Evolutionary conservation across 2,113 vertebrate genomes (phyloP).

Genomic region (Ranitomeya variabilis): DNA sequence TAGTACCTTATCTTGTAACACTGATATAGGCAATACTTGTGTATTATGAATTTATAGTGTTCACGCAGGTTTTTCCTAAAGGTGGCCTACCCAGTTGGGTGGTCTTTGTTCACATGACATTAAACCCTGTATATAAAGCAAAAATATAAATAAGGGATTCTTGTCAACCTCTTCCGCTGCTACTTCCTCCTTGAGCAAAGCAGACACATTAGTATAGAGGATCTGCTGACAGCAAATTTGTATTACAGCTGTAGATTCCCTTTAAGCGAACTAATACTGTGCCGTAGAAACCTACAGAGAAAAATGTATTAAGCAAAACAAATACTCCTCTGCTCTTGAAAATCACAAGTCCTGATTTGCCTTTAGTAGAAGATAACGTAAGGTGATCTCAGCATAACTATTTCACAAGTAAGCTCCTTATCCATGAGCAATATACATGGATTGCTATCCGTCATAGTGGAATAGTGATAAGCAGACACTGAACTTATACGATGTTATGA

Average conservation of each 20-base stretch:
- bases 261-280: neutral
- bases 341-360: constrained; percentile 44
- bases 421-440: constrained; percentile 22
- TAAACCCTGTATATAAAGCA: too few relatives aligned
- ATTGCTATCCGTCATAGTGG: neutral
- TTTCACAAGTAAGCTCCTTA: constrained; percentile 10
- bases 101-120: too few relatives aligned
- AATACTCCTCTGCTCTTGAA: neutral
- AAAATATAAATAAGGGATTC: too few relatives aligned
- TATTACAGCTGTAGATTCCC: neutral
- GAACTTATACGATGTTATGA: constrained; percentile 37
- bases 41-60: too few relatives aligned
- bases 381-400: constrained; percentile 7
- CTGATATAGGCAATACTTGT: too few relatives aligned
- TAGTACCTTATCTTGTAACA: too few relatives aligned
- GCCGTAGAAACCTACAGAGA: neutral
- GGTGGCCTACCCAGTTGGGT: too few relatives aligned
- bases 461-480: constrained; percentile 25
- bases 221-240: neutral
- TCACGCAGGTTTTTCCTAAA: too few relatives aligned
- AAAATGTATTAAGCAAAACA: neutral
- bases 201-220: neutral
- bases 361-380: constrained; percentile 28
- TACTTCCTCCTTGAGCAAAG: neutral
- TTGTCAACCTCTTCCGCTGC: too few relatives aligned